Base-by-base conservation (phyloP, 2,888 invertebrate genomes). In the Rhagonycha lutea region DNA sequence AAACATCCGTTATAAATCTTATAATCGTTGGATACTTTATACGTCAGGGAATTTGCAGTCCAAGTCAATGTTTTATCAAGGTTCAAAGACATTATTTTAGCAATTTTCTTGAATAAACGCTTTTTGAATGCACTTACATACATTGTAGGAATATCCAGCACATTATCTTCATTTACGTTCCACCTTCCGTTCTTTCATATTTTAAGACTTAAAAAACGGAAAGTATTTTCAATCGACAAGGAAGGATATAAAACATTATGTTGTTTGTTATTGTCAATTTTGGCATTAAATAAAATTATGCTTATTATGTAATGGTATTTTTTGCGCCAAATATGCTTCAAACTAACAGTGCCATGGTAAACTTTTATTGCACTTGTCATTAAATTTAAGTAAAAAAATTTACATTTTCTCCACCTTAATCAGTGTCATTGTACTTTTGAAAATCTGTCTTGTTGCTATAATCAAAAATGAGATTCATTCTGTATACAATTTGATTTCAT, bases 81-180 rank as follows among this genome's bases (percentile, higher is more conserved):
- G 77, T 77, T 77, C 77, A 77, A 77, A 77, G 77, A 77, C 77
- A 69, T 70, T 61, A 61, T 69, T 77, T 74, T 77, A 18, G 14
- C 26, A 23, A n/a, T 69, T 69, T 61, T 47, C 32, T 29, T 65
- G 23, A 65, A 65, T 65, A 23, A 65, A 47, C n/a, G n/a, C n/a
- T 47, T 47, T 47, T 47, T 47, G 47, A 47, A 47, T 47, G 47
- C 47, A 47, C 47, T 47, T 47, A 32, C 32, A 4, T 32, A 32
- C 8, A 29, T 29, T 11, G 29, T 10, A 29, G n/a, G n/a, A n/a
- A n/a, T 4, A 32, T 32, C 32, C 1, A 18, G 18, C 32, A 47
- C 47, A 47, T 47, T 47, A 47, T 47, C n/a, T 47, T 5, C 47
- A 47, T 47, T 47, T 11, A 47, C 12, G n/a, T 47, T 32, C 32